Conservation (phyloP, 2,888 invertebrate species). For the Seladonia tumulorum region DNA sequence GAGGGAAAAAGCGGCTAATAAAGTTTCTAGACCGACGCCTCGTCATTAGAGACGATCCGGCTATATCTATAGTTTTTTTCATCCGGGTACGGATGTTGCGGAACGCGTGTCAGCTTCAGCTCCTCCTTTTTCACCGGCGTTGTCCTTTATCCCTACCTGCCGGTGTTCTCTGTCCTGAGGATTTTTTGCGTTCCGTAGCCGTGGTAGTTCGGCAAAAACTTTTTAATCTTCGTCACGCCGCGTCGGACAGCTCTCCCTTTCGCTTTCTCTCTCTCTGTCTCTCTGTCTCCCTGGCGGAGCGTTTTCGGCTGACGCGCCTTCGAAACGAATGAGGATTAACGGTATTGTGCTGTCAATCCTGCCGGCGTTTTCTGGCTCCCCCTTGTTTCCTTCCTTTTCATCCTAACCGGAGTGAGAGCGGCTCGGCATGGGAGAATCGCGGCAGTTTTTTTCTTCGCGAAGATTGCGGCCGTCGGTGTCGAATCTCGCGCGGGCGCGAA, state of each 20-base stretch:
- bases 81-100: constrained; percentile 24
- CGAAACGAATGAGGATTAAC: constrained; percentile 74
- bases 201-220: constrained; percentile 71
- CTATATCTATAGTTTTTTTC: neutral
- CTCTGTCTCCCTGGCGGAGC: constrained; percentile 11
- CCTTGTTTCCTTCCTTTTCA: constrained; percentile 52
- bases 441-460: constrained; percentile 54
- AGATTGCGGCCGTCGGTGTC: constrained; percentile 62
- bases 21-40: constrained; percentile 7
- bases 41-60: constrained; percentile 25
- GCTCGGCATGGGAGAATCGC: neutral
- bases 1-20: constrained; percentile 14
- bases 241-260: constrained; percentile 5
- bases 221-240: constrained; percentile 77
- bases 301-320: constrained; percentile 64
- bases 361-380: constrained; percentile 41
- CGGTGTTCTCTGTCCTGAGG: constrained; percentile 15
- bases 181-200: constrained; percentile 66
- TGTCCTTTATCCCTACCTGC: constrained; percentile 8
- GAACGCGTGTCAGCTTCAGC: constrained; percentile 40
- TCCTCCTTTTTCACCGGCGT: neutral
- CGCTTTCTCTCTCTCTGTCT: neutral
- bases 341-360: constrained; percentile 73
- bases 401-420: neutral
- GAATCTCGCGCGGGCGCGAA: constrained; percentile 65